These are phyloP conservation scores for Drosophila incognita DNA, from an alignment of 2,888 invertebrate genomes.

Conservation along the genomic window DNA sequence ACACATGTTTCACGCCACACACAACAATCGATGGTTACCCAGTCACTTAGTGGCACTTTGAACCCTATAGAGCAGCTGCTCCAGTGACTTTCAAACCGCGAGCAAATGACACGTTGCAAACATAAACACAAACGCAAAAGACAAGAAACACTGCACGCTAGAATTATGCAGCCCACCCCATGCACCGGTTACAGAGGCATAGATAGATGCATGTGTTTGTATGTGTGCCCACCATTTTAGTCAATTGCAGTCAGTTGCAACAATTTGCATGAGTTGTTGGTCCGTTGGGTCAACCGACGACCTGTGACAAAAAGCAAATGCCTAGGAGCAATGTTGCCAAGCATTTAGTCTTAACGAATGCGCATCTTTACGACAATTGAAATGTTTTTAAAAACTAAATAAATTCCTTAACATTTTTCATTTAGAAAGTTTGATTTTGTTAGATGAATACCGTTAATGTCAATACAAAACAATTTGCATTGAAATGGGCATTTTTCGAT, in stretches of 20 bases:
- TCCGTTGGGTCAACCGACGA: conserved; percentile 47
- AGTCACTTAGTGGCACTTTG: conserved; percentile 75
- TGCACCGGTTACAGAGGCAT: not conserved
- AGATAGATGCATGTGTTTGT: conserved; percentile 12
- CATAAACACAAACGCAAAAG: not conserved
- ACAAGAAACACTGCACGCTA: conserved; percentile 33
- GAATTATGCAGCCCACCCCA: conserved; percentile 41
- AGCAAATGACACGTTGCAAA: conserved; percentile 43
- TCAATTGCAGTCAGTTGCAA: conserved; percentile 57
- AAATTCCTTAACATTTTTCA: not conserved
- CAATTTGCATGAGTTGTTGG: conserved; percentile 62
- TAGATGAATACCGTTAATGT: not conserved
- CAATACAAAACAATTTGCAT: not conserved
- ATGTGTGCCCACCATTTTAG: conserved; percentile 56
- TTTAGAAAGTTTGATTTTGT: not conserved
- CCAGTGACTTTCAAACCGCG: conserved; percentile 53
- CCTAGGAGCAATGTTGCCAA: conserved; percentile 35
- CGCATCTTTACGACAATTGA: conserved; percentile 1
- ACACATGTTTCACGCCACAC: conserved; percentile 60
- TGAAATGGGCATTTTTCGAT: not conserved
- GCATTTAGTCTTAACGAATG: conserved; percentile 14
- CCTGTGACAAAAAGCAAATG: conserved; percentile 38
- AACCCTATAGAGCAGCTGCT: conserved; percentile 54
- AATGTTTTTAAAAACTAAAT: not conserved
- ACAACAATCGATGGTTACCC: conserved; percentile 55